These are phyloP conservation scores for Carettochelys insculpta DNA, from an alignment of 2,113 vertebrate species.

Conservation along the genomic window DNA sequence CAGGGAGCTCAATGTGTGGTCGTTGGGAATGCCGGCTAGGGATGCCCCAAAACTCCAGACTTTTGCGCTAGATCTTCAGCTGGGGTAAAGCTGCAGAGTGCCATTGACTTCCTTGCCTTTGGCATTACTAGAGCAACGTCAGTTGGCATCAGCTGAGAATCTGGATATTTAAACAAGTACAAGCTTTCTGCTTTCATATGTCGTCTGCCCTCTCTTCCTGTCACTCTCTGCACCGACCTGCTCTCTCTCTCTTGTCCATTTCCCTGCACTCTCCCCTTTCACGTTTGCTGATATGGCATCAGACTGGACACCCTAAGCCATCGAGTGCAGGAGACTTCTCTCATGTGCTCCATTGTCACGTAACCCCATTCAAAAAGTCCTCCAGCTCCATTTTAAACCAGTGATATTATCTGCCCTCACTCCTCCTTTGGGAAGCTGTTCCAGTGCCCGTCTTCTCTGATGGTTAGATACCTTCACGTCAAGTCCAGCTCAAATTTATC, in stretches of 20 bases:
- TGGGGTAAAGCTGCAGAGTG: background rate
- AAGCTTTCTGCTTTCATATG: background rate
- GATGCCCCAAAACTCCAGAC: background rate
- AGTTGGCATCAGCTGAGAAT: background rate
- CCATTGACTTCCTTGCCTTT: background rate
- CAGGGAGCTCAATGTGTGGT: background rate
- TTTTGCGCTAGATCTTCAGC: background rate
- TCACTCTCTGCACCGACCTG: background rate
- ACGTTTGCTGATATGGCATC: background rate
- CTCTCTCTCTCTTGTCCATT: background rate
- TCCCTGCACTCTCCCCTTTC: background rate
- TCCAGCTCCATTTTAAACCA: background rate
- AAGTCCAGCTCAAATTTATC: no score
- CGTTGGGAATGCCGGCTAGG: background rate
- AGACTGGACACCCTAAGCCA: background rate
- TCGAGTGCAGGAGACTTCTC: background rate
- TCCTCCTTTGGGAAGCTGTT: background rate
- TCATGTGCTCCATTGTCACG: background rate
- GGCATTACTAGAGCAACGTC: background rate
- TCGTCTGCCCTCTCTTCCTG: background rate
- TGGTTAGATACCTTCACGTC: background rate
- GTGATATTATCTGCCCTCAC: background rate
- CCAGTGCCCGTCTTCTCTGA: background rate
- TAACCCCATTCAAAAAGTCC: background rate
- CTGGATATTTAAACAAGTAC: background rate